Conservation (phyloP, 2,113 vertebrate species). For the Centropus bengalensis region DNA sequence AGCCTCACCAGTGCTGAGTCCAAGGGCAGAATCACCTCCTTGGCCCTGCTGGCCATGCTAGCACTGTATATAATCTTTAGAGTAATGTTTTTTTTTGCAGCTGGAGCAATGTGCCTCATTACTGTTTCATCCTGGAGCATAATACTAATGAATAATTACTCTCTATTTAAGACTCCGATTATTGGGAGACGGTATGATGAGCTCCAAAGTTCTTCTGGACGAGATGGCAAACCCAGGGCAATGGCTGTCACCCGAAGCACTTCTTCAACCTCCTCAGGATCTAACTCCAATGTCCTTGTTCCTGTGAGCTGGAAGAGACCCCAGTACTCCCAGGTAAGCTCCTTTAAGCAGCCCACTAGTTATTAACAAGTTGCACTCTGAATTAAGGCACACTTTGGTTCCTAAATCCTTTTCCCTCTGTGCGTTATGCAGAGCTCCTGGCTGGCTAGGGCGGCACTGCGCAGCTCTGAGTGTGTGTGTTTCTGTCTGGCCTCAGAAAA, state of each 20-base stretch:
- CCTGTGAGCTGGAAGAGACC: slow-evolving; percentile 98
- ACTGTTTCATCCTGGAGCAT: slow-evolving; percentile 8
- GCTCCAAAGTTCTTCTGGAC: slow-evolving; percentile 87
- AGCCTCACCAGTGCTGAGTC: no score
- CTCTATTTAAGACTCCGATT: slow-evolving; percentile 86
- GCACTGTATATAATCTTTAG: not conserved
- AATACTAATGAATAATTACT: slow-evolving; percentile 24
- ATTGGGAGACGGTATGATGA: slow-evolving; percentile 94
- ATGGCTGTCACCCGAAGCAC: slow-evolving; percentile 94
- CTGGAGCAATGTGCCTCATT: not conserved
- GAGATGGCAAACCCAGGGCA: slow-evolving; percentile 90
- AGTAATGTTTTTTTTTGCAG: not conserved
- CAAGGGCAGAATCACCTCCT: no score
- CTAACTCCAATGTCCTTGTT: slow-evolving; percentile 96
- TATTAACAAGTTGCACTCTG: not conserved
- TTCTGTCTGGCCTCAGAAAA: not conserved
- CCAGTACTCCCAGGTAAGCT: slow-evolving; percentile 91
- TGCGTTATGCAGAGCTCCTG: not conserved
- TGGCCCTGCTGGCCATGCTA: not conserved
- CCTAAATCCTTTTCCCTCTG: not conserved
- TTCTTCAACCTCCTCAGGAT: slow-evolving; percentile 96
- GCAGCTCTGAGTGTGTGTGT: not conserved
- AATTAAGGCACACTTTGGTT: not conserved
- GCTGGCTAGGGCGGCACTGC: not conserved
- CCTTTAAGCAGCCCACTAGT: not conserved